Evolutionary conservation across 2,797 vertebrate genomes (phyloP), one percentile per base, ranked within the genome.

Genomic region (Pelodytes ibericus): DNA sequence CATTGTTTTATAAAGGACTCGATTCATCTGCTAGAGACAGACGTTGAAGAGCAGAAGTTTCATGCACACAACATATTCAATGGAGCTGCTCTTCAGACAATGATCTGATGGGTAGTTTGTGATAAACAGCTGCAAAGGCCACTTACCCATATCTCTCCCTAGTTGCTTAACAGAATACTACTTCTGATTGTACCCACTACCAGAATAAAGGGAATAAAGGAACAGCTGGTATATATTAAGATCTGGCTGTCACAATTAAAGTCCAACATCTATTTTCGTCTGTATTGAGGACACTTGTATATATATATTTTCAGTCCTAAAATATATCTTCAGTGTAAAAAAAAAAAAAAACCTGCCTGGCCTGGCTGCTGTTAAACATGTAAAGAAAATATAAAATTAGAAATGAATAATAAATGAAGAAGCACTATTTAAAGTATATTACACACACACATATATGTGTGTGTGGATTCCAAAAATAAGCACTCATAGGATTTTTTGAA

Each of bases 191-290:
- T 30, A 33, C 20, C 65, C 30, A 27, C 18, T 22, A 36, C 65
- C 66, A 44, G 30, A 70, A 76, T 53, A 76, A 62, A 76, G 74
- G 36, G 30, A 70, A 76, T 53, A 76, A 62, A 76, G 74, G 36
- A 56, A 51, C 8, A 31, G 26, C 20, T 71, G 24, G 24, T 47
- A n/a, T 30, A 24, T 5, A 67, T 27, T 41, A 61, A 16, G 20
- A 33, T 31, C 31, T 41, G 20, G 2, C 26, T 36, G 33, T 36
- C 33, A 63, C 33, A 41, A 29, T 25, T 25, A 67, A 33, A n/a
- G n/a, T n/a, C n/a, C n/a, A n/a, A n/a, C n/a, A n/a, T n/a, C n/a
- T n/a, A n/a, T n/a, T n/a, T n/a, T n/a, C n/a, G n/a, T n/a, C n/a
- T n/a, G n/a, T n/a, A n/a, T n/a, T n/a, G n/a, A n/a, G n/a, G n/a